phyloP scores from a whole-genome alignment of 2,888 invertebrate genomes.

The Drosophila infuscata region DNA sequence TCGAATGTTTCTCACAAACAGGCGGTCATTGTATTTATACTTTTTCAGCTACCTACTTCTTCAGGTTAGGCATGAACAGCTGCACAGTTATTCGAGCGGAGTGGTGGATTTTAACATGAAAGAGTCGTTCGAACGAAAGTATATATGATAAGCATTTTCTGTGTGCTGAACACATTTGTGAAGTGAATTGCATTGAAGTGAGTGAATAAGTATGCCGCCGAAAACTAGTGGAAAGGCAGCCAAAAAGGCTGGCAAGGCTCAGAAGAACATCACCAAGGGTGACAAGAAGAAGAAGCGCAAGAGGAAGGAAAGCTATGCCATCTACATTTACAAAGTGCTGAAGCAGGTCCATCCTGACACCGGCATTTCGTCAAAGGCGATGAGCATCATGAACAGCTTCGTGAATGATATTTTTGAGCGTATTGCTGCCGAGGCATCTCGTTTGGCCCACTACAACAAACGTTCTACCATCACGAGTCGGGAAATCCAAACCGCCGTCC shows the following conservation, averaged over 20 bases:
- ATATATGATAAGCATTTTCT: slow-evolving; percentile 9
- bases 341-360: slow-evolving; percentile 88
- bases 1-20: neutral
- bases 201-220: slow-evolving; percentile 66
- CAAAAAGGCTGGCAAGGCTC: slow-evolving; percentile 87
- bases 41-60: slow-evolving; percentile 11
- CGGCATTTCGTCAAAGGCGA: slow-evolving; percentile 89
- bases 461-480: slow-evolving; percentile 60
- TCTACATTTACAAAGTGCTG: slow-evolving; percentile 85
- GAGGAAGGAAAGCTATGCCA: slow-evolving; percentile 85
- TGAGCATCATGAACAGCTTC: slow-evolving; percentile 91
- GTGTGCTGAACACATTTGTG: slow-evolving; percentile 1
- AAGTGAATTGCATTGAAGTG: slow-evolving; percentile 28
- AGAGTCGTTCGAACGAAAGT: slow-evolving; percentile 30
- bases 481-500: slow-evolving; percentile 60
- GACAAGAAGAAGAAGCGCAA: slow-evolving; percentile 86
- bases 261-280: slow-evolving; percentile 87
- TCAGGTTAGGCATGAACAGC: slow-evolving; percentile 13
- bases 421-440: slow-evolving; percentile 89
- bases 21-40: slow-evolving; percentile 4
- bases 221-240: slow-evolving; percentile 85
- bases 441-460: slow-evolving; percentile 86
- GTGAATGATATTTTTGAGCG: slow-evolving; percentile 91
- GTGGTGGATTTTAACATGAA: slow-evolving; percentile 14
- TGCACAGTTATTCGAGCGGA: neutral